Evolutionary conservation across 1,140 invertebrate species (phyloP).

Genomic region (Aricia agestis): DNA sequence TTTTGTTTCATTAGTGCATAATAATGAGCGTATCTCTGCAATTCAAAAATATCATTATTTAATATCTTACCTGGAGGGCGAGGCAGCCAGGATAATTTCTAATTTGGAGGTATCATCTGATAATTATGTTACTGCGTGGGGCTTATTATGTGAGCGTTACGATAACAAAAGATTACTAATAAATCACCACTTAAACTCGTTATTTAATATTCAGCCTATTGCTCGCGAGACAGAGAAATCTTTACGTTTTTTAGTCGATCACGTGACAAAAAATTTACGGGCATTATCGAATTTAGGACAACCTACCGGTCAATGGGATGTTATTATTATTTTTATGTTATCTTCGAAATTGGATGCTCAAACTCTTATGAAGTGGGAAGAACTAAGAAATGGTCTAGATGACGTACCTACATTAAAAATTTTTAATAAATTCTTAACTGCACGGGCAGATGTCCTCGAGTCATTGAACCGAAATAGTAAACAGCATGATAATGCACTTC

Average conservation of each 20-base stretch:
- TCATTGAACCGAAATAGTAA: conserved; percentile 16
- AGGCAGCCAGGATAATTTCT: no score
- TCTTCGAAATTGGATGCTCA: conserved; percentile 37
- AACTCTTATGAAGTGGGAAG: conserved; percentile 37
- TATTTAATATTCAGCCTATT: conserved; percentile 30
- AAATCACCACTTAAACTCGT: conserved; percentile 33
- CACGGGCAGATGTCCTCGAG: conserved; percentile 32
- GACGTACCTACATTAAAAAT: conserved; percentile 28
- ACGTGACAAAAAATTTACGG: conserved; percentile 39
- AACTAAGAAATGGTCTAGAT: conserved; percentile 27
- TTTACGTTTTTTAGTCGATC: conserved; percentile 38
- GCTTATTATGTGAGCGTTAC: conserved; percentile 29
- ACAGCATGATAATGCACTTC: conserved; percentile 18
- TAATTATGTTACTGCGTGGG: conserved; percentile 33
- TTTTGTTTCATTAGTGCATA: no score
- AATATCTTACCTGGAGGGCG: no score
- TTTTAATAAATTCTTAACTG: conserved; percentile 34
- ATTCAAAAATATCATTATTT: no score
- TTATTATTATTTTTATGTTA: conserved; percentile 35
- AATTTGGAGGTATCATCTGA: conserved; percentile 17
- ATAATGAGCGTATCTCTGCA: no score
- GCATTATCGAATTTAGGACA: conserved; percentile 35
- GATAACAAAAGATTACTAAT: conserved; percentile 33
- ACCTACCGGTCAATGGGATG: conserved; percentile 38
- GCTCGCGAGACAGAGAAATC: conserved; percentile 30